phyloP scores from a whole-genome alignment of 2,888 invertebrate species.

The Pristionchus mayeri region DNA sequence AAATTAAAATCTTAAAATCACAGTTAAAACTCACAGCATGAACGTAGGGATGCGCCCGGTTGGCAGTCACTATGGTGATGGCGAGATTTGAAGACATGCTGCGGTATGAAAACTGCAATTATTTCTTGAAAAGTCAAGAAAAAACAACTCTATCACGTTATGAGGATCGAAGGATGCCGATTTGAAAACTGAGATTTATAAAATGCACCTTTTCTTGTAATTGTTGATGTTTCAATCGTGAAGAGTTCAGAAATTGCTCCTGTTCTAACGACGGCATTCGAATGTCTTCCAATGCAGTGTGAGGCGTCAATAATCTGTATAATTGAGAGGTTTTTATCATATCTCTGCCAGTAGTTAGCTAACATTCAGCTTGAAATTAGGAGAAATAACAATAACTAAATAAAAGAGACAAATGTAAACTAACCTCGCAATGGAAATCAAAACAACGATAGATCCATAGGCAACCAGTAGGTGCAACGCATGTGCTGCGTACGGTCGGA shows the following conservation, averaged over 20 bases:
- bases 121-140: too few species aligned
- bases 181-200: too few species aligned
- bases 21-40: constrained; percentile 7
- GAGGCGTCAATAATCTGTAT: background rate
- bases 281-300: constrained; percentile 12
- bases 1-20: background rate
- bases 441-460: background rate
- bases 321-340: background rate
- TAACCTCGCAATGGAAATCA: background rate
- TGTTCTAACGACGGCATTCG: background rate
- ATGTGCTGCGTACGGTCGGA: background rate
- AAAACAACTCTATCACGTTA: too few species aligned
- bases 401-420: background rate
- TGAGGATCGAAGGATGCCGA: too few species aligned
- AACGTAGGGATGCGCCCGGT: constrained; percentile 22
- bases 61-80: constrained; percentile 9
- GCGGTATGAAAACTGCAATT: background rate
- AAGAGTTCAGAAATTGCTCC: background rate
- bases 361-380: background rate
- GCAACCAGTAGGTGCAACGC: background rate
- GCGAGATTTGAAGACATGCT: background rate
- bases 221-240: constrained; percentile 2
- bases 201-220: background rate
- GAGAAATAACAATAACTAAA: background rate
- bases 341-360: background rate